A percentile compares a stretch with the other conserved stretches of the same genome.
phyloP scores from a whole-genome alignment of 2,113 vertebrate species.

The Petaurus breviceps region DNA sequence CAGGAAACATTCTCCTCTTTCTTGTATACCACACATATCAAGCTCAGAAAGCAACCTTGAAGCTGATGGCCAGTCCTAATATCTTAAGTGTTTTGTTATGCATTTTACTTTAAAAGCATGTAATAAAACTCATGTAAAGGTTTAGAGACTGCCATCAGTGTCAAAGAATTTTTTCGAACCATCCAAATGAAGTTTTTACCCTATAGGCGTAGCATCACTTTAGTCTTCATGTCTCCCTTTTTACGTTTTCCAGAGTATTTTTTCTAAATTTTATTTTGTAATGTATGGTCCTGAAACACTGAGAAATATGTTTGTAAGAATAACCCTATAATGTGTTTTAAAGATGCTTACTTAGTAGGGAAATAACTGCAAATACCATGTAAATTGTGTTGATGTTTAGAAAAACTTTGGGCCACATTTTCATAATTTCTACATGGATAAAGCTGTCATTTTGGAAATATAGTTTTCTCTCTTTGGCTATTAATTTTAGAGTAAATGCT shows the following conservation, averaged over 20 bases:
- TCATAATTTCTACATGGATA: background rate
- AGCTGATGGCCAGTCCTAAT: conserved; percentile 52
- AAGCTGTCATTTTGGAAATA: background rate
- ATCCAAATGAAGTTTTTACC: conserved; percentile 36
- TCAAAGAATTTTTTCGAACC: conserved; percentile 32
- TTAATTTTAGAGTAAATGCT: conserved; percentile 7
- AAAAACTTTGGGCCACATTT: background rate
- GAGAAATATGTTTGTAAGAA: conserved; percentile 11
- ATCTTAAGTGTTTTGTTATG: background rate
- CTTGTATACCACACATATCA: conserved; percentile 58
- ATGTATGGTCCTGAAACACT: background rate
- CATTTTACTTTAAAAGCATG: conserved; percentile 38
- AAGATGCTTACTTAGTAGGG: conserved; percentile 16
- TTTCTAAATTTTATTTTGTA: conserved; percentile 50
- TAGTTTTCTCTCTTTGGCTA: conserved; percentile 23
- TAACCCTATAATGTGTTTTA: background rate
- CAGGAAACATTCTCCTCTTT: conserved; percentile 30
- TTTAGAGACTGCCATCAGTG: conserved; percentile 6
- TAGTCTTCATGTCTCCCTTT: conserved; percentile 31
- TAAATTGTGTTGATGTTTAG: background rate
- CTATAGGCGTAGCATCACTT: conserved; percentile 31
- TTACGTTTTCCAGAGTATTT: conserved; percentile 39
- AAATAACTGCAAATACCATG: background rate
- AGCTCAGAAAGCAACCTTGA: conserved; percentile 17
- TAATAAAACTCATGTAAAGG: conserved; percentile 38